phyloP scores from a whole-genome alignment of 2,797 vertebrate species.

The Acrocephalus scirpaceus region DNA sequence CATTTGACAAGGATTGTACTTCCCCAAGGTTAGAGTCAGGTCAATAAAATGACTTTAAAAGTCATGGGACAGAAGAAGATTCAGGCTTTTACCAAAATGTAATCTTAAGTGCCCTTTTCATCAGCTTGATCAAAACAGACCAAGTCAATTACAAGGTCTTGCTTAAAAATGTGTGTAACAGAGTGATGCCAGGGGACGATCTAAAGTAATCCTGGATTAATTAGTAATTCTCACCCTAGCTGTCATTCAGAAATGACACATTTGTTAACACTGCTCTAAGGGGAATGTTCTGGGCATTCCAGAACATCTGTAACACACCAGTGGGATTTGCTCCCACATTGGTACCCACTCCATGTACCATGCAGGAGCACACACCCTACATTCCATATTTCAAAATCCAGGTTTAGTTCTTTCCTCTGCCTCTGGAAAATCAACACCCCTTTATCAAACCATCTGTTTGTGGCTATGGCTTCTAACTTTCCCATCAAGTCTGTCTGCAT shows the following conservation, averaged over 20 bases:
- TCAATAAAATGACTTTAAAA: not conserved
- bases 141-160: not conserved
- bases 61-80: not conserved
- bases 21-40: not conserved
- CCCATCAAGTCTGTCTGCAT: not conserved
- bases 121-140: not conserved
- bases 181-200: accelerated
- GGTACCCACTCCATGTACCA: accelerated
- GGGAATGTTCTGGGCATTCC: not conserved
- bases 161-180: not conserved
- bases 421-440: not conserved
- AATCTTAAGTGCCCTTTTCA: not conserved
- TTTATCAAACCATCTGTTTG: accelerated
- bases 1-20: not conserved
- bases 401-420: not conserved
- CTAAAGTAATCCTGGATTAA: not conserved
- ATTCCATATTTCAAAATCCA: not conserved
- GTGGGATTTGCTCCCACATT: not conserved
- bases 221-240: not conserved
- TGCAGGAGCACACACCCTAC: not conserved
- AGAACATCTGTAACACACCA: not conserved
- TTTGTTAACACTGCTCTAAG: not conserved
- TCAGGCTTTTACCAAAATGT: not conserved
- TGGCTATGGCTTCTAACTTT: not conserved
- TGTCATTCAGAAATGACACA: not conserved